Evolutionary conservation across 2,888 invertebrate genomes (phyloP).

Genomic region (Metopia argyrocephala): DNA sequence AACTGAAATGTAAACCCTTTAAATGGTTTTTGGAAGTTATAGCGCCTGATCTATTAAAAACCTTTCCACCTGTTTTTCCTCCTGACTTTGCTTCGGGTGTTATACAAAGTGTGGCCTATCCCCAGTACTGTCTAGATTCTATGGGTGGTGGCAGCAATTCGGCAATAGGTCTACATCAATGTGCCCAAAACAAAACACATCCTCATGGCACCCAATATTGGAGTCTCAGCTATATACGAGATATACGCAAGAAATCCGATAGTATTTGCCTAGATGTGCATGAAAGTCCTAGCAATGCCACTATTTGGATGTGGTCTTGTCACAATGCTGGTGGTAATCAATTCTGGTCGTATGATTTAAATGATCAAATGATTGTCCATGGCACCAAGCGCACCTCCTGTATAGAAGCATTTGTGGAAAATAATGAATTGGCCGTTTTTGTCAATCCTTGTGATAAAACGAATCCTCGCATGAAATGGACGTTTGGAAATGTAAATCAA

Average conservation of each 20-base stretch:
- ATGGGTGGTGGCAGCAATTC: slow-evolving; percentile 77
- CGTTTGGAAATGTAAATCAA: slow-evolving; percentile 71
- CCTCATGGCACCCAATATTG: slow-evolving; percentile 72
- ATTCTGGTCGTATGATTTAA: slow-evolving; percentile 88
- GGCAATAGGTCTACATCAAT: slow-evolving; percentile 68
- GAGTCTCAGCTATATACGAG: slow-evolving; percentile 71
- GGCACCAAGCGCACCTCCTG: slow-evolving; percentile 64
- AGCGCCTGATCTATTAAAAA: slow-evolving; percentile 91
- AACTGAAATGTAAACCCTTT: slow-evolving; percentile 91
- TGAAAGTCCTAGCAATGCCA: slow-evolving; percentile 83
- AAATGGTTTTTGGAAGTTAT: slow-evolving; percentile 95
- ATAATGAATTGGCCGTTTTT: slow-evolving; percentile 82
- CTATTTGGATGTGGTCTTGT: slow-evolving; percentile 88
- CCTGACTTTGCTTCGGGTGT: slow-evolving; percentile 88
- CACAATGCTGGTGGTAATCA: slow-evolving; percentile 95
- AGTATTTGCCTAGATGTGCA: slow-evolving; percentile 91
- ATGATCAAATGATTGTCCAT: slow-evolving; percentile 75
- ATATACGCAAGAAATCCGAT: slow-evolving; percentile 79
- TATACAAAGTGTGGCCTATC: slow-evolving; percentile 82
- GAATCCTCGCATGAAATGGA: slow-evolving; percentile 73
- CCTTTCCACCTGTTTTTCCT: slow-evolving; percentile 93
- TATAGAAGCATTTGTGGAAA: slow-evolving; percentile 84
- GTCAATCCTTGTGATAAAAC: slow-evolving; percentile 82
- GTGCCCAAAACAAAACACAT: slow-evolving; percentile 67
- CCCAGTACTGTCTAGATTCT: slow-evolving; percentile 86